These are phyloP conservation scores for Ochlodes sylvanus DNA, from an alignment of 2,888 invertebrate genomes.

Conservation along the genomic window DNA sequence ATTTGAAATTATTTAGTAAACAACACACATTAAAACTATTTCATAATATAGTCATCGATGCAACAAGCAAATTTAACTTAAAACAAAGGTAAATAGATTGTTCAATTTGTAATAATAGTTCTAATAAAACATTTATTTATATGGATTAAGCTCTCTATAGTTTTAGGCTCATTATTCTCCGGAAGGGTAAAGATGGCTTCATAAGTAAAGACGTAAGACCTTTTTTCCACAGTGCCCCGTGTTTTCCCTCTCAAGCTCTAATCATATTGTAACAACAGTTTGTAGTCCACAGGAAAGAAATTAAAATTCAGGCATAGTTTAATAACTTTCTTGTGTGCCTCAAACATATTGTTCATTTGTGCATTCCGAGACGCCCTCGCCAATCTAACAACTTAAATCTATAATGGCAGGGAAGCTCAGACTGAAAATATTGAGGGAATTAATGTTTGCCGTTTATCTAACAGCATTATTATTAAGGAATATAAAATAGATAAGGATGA, in stretches of 20 bases:
- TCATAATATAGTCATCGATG: slow-evolving; percentile 71
- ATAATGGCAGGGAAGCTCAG: slow-evolving; percentile 55
- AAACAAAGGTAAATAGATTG: slow-evolving; percentile 81
- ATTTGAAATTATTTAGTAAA: slow-evolving; percentile 44
- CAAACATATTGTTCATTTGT: slow-evolving; percentile 32
- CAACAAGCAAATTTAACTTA: slow-evolving; percentile 81
- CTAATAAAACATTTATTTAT: slow-evolving; percentile 81
- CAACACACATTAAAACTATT: slow-evolving; percentile 65
- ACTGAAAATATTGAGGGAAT: slow-evolving; percentile 54
- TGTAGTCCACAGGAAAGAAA: slow-evolving; percentile 47
- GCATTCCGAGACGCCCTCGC: slow-evolving; percentile 29
- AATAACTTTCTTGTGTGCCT: slow-evolving; percentile 35
- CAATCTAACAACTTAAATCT: slow-evolving; percentile 26
- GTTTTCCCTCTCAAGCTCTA: slow-evolving; percentile 11
- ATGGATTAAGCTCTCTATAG: slow-evolving; percentile 81
- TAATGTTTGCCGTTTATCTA: slow-evolving; percentile 45
- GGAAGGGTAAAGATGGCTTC: slow-evolving; percentile 72
- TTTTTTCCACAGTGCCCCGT: slow-evolving; percentile 18
- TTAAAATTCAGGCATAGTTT: slow-evolving; percentile 56
- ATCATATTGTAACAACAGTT: slow-evolving; percentile 18
- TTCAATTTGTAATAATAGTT: slow-evolving; percentile 73
- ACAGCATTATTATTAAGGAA: slow-evolving; percentile 45
- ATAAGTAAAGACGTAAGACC: slow-evolving; percentile 19
- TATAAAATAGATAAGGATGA: slow-evolving; percentile 43
- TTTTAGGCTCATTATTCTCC: slow-evolving; percentile 77